These are phyloP conservation scores for Oceanodroma tethys DNA, from an alignment of 2,113 vertebrate species.

Conservation along the genomic window DNA sequence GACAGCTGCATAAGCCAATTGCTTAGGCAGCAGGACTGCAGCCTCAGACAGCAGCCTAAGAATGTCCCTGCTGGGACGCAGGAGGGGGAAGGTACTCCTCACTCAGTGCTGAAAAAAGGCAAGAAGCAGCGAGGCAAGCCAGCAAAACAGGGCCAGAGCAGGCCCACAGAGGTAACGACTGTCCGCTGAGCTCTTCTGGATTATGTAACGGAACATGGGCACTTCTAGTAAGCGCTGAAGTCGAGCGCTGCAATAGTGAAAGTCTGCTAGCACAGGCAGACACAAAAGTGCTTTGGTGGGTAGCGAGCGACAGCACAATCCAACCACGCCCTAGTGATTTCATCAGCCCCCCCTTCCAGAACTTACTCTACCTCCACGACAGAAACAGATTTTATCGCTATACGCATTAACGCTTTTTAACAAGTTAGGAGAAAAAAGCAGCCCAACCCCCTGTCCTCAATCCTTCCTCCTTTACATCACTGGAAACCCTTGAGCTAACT, in stretches of 20 bases:
- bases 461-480: background rate
- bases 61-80: background rate
- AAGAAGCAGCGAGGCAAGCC: background rate
- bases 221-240: background rate
- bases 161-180: background rate
- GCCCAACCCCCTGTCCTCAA: background rate
- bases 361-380: background rate
- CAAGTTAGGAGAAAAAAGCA: background rate
- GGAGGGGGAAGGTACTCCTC: background rate
- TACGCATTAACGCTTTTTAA: background rate
- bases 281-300: background rate
- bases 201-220: background rate
- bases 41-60: background rate
- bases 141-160: background rate
- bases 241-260: background rate
- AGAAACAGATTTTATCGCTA: background rate
- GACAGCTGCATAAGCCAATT: background rate
- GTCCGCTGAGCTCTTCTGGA: background rate
- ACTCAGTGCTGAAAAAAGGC: background rate
- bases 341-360: slow-evolving; percentile 46
- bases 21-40: background rate
- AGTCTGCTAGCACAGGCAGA: background rate
- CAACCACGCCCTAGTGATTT: slow-evolving; percentile 29
- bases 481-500: background rate
- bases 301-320: background rate